Conservation (phyloP, 2,797 vertebrate species). For the Artibeus lituratus region DNA sequence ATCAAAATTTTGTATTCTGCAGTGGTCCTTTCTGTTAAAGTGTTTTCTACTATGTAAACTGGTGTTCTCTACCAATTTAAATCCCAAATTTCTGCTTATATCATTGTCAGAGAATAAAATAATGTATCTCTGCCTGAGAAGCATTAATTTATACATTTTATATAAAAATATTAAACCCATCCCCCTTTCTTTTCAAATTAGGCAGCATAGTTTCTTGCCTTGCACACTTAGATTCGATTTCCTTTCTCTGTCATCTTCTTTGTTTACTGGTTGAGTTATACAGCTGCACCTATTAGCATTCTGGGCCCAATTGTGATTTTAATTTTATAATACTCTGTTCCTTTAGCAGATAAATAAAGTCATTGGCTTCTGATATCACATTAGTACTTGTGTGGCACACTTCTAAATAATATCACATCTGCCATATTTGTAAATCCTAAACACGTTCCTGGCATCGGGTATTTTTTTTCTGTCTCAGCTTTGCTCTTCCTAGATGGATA, state of each 20-base stretch:
- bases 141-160: constrained; percentile 9
- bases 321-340: constrained; percentile 50
- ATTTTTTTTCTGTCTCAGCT: background rate
- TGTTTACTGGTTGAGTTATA: constrained; percentile 44
- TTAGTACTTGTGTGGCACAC: background rate
- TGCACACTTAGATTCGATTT: background rate
- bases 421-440: background rate
- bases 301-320: constrained; percentile 22
- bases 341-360: constrained; percentile 44
- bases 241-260: constrained; percentile 40
- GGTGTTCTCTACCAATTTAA: background rate
- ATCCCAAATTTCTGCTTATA: background rate
- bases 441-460: background rate
- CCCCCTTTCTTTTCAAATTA: background rate
- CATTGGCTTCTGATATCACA: constrained; percentile 26
- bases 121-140: background rate
- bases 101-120: background rate
- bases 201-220: background rate
- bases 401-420: constrained; percentile 7
- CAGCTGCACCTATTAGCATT: constrained; percentile 48
- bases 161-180: background rate
- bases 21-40: background rate
- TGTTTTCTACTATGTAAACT: background rate
- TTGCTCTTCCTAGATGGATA: background rate
- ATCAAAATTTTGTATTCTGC: background rate